These are phyloP conservation scores for Oryzias woworae DNA, from an alignment of 2,113 vertebrate species.

Conservation along the genomic window DNA sequence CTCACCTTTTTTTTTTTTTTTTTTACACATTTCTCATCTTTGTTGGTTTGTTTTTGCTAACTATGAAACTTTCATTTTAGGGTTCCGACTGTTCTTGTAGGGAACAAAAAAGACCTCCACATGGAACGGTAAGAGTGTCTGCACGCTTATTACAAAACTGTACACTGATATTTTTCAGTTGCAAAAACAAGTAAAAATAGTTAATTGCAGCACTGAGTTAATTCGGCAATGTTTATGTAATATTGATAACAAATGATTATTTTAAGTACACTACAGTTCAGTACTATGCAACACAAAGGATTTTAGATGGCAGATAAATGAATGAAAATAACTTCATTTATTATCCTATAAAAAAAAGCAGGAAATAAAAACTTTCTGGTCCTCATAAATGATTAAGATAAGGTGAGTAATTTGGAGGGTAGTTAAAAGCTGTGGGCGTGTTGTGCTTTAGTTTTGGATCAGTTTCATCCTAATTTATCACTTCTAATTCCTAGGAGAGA, in stretches of 20 bases:
- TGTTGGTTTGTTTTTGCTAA: neutral
- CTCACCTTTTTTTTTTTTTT: neutral
- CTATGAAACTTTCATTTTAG: slow-evolving; percentile 55
- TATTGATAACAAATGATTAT: neutral
- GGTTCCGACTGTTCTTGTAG: slow-evolving; percentile 85
- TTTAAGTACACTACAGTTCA: neutral
- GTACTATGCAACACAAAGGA: no score
- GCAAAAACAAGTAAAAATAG: neutral
- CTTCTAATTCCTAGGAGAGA: no score
- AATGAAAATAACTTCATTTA: no score
- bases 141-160: neutral
- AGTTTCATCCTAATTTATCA: no score
- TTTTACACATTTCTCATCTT: neutral
- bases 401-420: no score
- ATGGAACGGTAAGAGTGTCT: slow-evolving; percentile 77
- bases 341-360: no score
- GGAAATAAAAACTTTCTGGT: no score
- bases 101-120: slow-evolving; percentile 87
- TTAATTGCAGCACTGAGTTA: neutral
- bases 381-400: no score
- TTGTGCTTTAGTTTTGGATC: no score
- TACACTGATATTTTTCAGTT: neutral
- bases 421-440: no score
- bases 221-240: neutral
- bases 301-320: no score